These are phyloP conservation scores for Aphidius gifuensis DNA, from an alignment of 1,140 invertebrate genomes.

Conservation along the genomic window DNA sequence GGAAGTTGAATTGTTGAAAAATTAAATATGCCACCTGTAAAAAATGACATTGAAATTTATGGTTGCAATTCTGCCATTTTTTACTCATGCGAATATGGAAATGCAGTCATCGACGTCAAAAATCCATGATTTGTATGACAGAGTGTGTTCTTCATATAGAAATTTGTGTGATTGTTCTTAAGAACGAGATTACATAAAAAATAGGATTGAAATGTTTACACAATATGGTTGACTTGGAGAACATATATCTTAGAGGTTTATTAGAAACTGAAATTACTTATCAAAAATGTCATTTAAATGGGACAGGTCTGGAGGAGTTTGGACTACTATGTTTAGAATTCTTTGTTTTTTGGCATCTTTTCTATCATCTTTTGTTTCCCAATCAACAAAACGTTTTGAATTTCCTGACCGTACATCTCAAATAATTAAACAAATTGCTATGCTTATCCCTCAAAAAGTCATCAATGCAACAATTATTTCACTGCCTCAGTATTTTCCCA, in stretches of 20 bases:
- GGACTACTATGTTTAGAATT: conserved; percentile 8
- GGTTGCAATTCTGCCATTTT: conserved; percentile 16
- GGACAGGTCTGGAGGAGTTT: neutral
- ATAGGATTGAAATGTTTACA: neutral
- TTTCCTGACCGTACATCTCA: conserved; percentile 1
- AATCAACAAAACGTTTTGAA: conserved; percentile 1
- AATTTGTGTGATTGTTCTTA: conserved; percentile 25
- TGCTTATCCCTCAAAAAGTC: conserved; percentile 18
- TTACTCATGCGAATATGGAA: conserved; percentile 21
- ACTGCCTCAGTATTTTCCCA: conserved; percentile 2
- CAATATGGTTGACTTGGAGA: neutral
- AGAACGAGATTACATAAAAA: conserved; percentile 20
- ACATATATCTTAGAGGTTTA: conserved; percentile 11
- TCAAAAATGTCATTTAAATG: conserved; percentile 2
- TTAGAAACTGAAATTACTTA: neutral
- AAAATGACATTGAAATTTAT: conserved; percentile 20
- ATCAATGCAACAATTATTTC: conserved; percentile 5
- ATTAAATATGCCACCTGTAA: conserved; percentile 8
- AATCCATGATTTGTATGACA: conserved; percentile 23
- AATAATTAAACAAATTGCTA: conserved; percentile 3
- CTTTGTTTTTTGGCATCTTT: conserved; percentile 3
- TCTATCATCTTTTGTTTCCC: too few relatives aligned
- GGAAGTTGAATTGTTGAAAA: conserved; percentile 18
- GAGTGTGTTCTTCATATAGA: conserved; percentile 21
- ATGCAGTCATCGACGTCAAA: conserved; percentile 27